phyloP scores from a whole-genome alignment of 2,113 vertebrate species.

The Hucho hucho region DNA sequence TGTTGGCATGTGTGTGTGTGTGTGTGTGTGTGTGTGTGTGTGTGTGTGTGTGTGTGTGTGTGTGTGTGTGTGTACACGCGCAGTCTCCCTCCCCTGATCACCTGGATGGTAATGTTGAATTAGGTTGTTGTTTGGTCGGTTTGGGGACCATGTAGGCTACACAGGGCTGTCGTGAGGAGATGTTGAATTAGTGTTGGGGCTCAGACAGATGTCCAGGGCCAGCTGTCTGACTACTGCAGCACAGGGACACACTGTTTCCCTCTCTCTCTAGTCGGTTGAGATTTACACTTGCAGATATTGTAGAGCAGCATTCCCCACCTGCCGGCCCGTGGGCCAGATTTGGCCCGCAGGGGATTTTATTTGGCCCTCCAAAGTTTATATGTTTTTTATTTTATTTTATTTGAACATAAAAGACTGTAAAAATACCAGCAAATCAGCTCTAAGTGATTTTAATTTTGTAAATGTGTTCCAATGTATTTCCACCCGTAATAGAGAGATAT shows the following conservation, averaged over 20 bases:
- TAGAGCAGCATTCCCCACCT: too few species aligned
- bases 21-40: not conserved
- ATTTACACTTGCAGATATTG: too few species aligned
- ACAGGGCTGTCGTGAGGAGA: constrained; percentile 23
- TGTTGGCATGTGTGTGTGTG: not conserved
- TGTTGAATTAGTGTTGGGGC: constrained; percentile 24
- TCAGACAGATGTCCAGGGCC: constrained; percentile 51
- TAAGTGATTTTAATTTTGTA: too few species aligned
- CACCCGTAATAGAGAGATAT: too few species aligned
- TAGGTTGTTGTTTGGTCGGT: constrained; percentile 39
- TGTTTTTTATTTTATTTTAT: too few species aligned
- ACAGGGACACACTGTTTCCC: constrained; percentile 6
- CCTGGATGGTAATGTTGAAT: constrained; percentile 44
- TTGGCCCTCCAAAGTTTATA: too few species aligned
- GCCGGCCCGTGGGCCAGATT: too few species aligned
- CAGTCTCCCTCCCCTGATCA: constrained; percentile 15
- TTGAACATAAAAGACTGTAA: too few species aligned
- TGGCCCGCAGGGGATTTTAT: too few species aligned
- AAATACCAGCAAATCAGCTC: too few species aligned
- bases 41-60: constrained; percentile 18
- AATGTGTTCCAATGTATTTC: too few species aligned
- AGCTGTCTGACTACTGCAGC: constrained; percentile 39
- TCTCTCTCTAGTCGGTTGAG: too few species aligned
- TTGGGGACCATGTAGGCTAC: not conserved
- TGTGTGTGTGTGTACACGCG: constrained; percentile 8